A percentile compares a stretch with the other conserved stretches of the same genome.
These are phyloP conservation scores for Acomys russatus DNA, from an alignment of 2,797 vertebrate genomes.

Conservation along the genomic window DNA sequence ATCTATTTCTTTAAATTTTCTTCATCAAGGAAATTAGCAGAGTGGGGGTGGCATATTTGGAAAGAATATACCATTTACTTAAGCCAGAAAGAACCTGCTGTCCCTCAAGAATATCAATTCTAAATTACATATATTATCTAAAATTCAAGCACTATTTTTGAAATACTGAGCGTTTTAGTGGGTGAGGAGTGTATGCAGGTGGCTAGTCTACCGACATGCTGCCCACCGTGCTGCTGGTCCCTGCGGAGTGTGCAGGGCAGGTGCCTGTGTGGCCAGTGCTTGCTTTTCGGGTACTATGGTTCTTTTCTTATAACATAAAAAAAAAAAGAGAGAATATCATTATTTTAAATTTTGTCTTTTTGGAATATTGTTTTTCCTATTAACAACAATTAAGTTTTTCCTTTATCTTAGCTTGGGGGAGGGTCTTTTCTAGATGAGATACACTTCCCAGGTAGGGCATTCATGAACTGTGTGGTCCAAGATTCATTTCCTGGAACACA, in stretches of 20 bases:
- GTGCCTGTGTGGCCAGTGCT: neutral
- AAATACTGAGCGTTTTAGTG: neutral
- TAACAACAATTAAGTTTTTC: neutral
- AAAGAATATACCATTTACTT: neutral
- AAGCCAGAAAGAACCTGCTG: neutral
- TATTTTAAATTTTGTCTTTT: neutral
- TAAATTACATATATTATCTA: neutral
- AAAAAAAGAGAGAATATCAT: neutral
- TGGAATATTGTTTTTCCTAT: neutral
- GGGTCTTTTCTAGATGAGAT: neutral
- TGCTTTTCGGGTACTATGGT: neutral
- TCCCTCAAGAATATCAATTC: neutral
- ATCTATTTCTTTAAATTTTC: neutral
- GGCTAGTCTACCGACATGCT: too few species aligned
- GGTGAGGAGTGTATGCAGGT: neutral
- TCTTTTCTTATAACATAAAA: neutral
- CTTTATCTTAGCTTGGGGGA: neutral
- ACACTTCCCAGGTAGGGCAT: neutral
- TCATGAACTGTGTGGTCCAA: neutral
- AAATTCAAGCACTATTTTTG: neutral
- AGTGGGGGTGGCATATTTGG: too few species aligned
- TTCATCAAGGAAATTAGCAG: neutral
- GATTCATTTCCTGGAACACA: neutral
- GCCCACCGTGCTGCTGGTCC: neutral
- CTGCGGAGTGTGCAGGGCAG: neutral